Evolutionary conservation across 2,888 invertebrate species (phyloP), one percentile per base, ranked within the genome.

Genomic region (Drosophila siamana): DNA sequence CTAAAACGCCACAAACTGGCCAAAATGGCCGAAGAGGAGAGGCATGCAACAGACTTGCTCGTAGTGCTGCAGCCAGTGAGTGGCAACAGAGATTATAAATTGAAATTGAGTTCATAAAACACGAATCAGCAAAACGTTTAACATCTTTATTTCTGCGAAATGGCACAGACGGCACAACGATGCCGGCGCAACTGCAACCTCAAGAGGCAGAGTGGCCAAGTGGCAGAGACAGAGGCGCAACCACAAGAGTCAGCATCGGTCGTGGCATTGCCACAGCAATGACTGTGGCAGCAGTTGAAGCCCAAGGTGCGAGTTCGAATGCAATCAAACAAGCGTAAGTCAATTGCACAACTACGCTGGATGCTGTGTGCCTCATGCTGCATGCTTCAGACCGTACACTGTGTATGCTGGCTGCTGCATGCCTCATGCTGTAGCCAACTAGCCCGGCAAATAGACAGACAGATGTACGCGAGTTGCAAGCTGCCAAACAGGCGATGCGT

Each of bases 51-150:
- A 43, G 13, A 16, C 56, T 30, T 36, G 44, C 56, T 28, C 64
- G 24, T 24, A 56, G 44, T 60, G 73, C 61, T 60, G 44, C 30
- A 68, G 69, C 72, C 80, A 80, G 72, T 89, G 86, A 86, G 87
- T 89, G 86, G 89, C 86, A 84, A 80, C 84, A 77, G 71, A 90
- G 90, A 90, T 90, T 87, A 89, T 87, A 88, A 89, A 89, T 89
- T 89, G 90, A 89, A 89, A 89, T 90, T 90, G 90, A 89, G 90
- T 90, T 89, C 90, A 90, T 90, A 90, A 90, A 90, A 90, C 89
- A 89, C 90, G 90, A 90, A 89, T 90, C 89, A 88, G 86, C 89
- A 86, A 89, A 89, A 89, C 88, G 88, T 89, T 89, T 89, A 89
- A 89, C 89, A 89, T 90, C 89, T 89, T 90, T 86, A 89, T 90